Conservation (phyloP, 2,113 vertebrate species). For the Cyphomyrus plagiostoma region DNA sequence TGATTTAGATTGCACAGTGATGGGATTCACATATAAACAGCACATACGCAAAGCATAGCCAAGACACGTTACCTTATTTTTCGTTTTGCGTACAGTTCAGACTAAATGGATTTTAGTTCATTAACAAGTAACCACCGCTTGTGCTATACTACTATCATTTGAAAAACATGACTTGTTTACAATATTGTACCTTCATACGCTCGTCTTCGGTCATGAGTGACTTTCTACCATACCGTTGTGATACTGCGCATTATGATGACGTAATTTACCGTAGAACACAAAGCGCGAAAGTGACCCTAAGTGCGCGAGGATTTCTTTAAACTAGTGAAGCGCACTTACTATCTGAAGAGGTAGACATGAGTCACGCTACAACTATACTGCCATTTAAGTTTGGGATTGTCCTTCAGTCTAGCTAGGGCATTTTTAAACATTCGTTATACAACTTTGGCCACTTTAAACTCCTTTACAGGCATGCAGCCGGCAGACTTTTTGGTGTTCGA, state of each 20-base stretch:
- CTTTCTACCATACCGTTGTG: neutral
- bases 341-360: neutral
- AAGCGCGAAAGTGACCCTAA: neutral
- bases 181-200: neutral
- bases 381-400: neutral
- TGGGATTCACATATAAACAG: neutral
- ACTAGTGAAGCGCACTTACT: neutral
- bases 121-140: neutral
- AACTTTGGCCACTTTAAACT: neutral
- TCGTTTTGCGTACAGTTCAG: neutral
- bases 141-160: neutral
- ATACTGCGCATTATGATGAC: neutral
- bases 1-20: neutral
- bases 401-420: neutral
- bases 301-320: neutral
- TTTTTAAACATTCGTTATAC: neutral
- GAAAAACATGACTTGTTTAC: neutral
- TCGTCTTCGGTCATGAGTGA: neutral
- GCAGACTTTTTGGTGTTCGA: neutral
- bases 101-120: neutral
- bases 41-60: neutral
- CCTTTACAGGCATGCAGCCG: neutral
- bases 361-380: neutral
- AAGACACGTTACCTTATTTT: neutral
- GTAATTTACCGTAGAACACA: neutral